These are phyloP conservation scores for Tiaroga cobitis DNA, from an alignment of 2,797 vertebrate genomes.

Conservation along the genomic window DNA sequence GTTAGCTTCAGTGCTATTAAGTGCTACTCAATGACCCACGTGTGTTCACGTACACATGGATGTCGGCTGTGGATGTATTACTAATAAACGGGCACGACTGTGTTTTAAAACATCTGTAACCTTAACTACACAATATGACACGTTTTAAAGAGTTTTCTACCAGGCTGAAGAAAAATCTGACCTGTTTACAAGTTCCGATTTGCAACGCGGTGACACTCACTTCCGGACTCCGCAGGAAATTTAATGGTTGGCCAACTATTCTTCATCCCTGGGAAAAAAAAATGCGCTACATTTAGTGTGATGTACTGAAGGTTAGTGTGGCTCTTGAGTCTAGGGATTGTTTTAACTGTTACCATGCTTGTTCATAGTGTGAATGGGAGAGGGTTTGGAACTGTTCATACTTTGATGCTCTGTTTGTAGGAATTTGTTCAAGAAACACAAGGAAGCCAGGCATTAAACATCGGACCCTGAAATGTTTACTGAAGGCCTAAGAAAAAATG, in stretches of 20 bases:
- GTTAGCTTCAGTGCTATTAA: slow-evolving; percentile 35
- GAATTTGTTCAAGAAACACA: neutral
- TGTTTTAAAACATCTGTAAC: neutral
- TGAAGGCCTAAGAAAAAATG: neutral
- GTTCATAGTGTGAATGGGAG: neutral
- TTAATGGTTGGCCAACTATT: slow-evolving; percentile 68
- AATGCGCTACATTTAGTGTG: neutral
- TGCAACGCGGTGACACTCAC: slow-evolving; percentile 51
- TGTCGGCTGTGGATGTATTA: neutral
- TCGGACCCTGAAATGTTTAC: neutral
- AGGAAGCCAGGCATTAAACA: neutral
- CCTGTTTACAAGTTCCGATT: slow-evolving; percentile 63
- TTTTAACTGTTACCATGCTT: neutral
- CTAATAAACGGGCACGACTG: neutral
- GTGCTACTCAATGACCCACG: slow-evolving; percentile 33
- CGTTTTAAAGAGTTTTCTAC: slow-evolving; percentile 29
- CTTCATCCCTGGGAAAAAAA: slow-evolving; percentile 57
- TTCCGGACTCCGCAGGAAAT: slow-evolving; percentile 70
- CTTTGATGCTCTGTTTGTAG: neutral
- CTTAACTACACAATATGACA: neutral
- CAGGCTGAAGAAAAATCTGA: slow-evolving; percentile 59
- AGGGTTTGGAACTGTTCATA: neutral
- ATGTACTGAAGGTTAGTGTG: neutral
- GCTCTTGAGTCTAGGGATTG: neutral
- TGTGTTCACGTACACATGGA: slow-evolving; percentile 34